Evolutionary conservation across 2,797 vertebrate genomes (phyloP), one percentile per base, ranked within the genome.

Genomic region (Sebastes hubbsi): DNA sequence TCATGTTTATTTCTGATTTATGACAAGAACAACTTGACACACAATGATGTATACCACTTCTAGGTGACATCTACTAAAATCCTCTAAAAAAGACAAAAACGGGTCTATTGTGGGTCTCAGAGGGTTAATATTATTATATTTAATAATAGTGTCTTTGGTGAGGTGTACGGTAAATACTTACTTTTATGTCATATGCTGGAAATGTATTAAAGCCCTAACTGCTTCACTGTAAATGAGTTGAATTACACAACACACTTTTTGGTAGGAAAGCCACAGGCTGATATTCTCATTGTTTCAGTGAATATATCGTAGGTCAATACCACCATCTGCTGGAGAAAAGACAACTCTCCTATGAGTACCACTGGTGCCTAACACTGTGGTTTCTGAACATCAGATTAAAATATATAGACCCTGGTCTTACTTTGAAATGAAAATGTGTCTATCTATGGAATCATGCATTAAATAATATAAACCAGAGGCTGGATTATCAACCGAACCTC

Each of bases 311-410:
- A 64, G 55, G 8, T 12, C 63, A 70, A 76, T 56, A 38, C 11
- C 36, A 20, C 80, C 86, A 81, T 78, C 86, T 85, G 49, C 71
- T 85, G 86, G 80, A 54, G 7, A 42, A 61, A 68, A 5, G 7
- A 12, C 1, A 27, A 61, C 16, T 14, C 36, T 62, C 18, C 12
- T 27, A 20, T 29, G 13, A 56, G 30, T 18, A 56, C 22, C 65
- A 9, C 24, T 42, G 6, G 11, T n/a, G 27, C 18, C n/a, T 24
- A 14, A 5, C 3, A 8, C 11, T 29, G 42, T 36, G 24, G 12
- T 46, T 29, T 55, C 49, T 6, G 54, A 63, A 74, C 22, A 36
- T 24, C 8, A 30, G 11, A 36, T 36, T 5, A n/a, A 55, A 52
- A 27, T 74, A 27, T 8, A 32, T 16, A 29, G 14, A 46, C 13